These are phyloP conservation scores for Lagopus muta DNA, from an alignment of 2,113 vertebrate genomes.

Conservation along the genomic window DNA sequence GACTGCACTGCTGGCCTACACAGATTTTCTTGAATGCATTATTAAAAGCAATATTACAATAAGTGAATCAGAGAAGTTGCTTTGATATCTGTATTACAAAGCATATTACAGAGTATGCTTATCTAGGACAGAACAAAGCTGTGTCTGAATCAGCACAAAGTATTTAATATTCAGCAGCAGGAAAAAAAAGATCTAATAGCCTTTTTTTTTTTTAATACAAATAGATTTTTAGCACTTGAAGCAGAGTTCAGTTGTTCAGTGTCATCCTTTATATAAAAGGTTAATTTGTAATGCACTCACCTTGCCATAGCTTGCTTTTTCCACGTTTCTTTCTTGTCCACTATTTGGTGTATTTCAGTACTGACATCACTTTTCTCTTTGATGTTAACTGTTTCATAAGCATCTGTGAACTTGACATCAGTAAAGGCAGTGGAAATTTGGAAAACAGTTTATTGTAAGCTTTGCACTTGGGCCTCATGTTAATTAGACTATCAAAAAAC, in stretches of 20 bases:
- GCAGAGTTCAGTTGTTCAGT: not conserved
- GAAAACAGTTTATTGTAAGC: not conserved
- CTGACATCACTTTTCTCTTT: not conserved
- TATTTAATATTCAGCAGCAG: not conserved
- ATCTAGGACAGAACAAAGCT: not conserved
- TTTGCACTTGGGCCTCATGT: not conserved
- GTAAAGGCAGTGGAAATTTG: constrained; percentile 29
- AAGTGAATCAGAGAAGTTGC: not conserved
- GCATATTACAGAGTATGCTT: not conserved
- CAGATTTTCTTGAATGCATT: not conserved
- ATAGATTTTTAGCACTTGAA: constrained; percentile 2
- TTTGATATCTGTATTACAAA: constrained; percentile 25
- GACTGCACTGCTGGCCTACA: not conserved
- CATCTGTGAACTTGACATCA: constrained; percentile 22
- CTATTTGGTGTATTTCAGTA: not conserved
- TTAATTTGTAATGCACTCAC: constrained; percentile 12
- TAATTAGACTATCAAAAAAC: constrained; percentile 13
- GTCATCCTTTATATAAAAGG: not conserved
- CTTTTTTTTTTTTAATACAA: not conserved
- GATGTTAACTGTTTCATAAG: not conserved
- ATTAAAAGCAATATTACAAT: not conserved
- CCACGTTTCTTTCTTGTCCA: not conserved
- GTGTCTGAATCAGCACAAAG: not conserved
- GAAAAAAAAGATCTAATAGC: not conserved
- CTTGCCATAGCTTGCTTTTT: not conserved